These are phyloP conservation scores for Eublepharis macularius DNA, from an alignment of 2,113 vertebrate species.

Conservation along the genomic window DNA sequence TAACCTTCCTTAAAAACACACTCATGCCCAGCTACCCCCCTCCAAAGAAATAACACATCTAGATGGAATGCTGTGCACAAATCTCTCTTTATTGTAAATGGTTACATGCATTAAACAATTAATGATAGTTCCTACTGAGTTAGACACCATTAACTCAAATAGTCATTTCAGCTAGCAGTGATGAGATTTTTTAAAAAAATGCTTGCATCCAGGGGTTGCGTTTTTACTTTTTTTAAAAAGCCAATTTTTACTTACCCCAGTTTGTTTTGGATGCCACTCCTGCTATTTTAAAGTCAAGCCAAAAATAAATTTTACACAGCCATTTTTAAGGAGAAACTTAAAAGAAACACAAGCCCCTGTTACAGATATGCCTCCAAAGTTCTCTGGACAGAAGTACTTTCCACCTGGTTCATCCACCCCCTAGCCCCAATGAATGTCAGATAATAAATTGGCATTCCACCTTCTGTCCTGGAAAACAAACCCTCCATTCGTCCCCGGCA, in stretches of 20 bases:
- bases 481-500: slow-evolving; percentile 15
- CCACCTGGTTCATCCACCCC: slow-evolving; percentile 51
- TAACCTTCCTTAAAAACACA: slow-evolving; percentile 43
- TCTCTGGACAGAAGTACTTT: slow-evolving; percentile 32
- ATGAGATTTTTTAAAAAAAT: slow-evolving; percentile 18
- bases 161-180: neutral
- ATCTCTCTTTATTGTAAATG: slow-evolving; percentile 4
- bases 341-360: neutral
- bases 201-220: neutral
- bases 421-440: slow-evolving; percentile 20
- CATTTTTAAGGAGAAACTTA: neutral
- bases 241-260: no score
- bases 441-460: slow-evolving; percentile 55
- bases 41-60: slow-evolving; percentile 34
- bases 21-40: neutral
- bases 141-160: slow-evolving; percentile 19
- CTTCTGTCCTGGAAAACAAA: slow-evolving; percentile 52
- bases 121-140: slow-evolving; percentile 18
- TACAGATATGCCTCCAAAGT: slow-evolving; percentile 24
- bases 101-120: slow-evolving; percentile 1
- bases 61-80: neutral
- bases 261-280: neutral
- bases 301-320: neutral
- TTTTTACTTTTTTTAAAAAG: neutral
- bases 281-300: no score